Base-by-base conservation (phyloP, 2,113 vertebrate genomes). In the Melanotaenia duboulayi region DNA sequence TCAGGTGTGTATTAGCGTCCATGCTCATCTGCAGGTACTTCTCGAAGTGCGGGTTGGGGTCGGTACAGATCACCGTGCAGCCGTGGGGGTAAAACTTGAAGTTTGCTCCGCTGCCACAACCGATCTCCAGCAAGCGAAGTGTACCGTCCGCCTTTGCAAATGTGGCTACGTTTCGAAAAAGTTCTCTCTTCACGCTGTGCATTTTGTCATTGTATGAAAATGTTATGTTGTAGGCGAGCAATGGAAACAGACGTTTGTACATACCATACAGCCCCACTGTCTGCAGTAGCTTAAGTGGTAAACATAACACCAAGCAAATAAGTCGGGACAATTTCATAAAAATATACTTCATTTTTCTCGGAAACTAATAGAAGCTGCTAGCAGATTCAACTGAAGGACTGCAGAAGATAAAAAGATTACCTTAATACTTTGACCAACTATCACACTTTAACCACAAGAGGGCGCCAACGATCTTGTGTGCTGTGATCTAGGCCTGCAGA, bases 71-170 rank as follows among this genome's bases (percentile, higher is more conserved):
- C 48, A 97, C 74, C 48, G 12, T 95, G 84, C 95, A 96, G 71
- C 95, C 95, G 0, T 80, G 0, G 0, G 95, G 96, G 74, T 94
- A 98, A 79, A 94, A 95, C 69, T 91, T 69, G 74, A 98, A 97
- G 91, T 97, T 98, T 0, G 92, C 32, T 0, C 96, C 95, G 0
- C 73, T 75, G n/a, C 96, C 95, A 0, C 95, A 96, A 63, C 96
- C 96, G 9, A 97, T 88, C 78, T 98, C 96, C 83, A 97, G 86
- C 79, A 97, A 77, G 2, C 80, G 83, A 60, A 97, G 92, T 1
- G 89, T 74, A 1, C 94, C 90, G 0, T 91, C 93, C 3, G 78
- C 0, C 7, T 85, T 70, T 0, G 16, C 65, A 39, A 96, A 95
- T 1, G 39, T 74, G 0, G 62, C 28, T 3, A 97, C 62, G 2